Percentiles rank a stretch among this genome's conserved stretches.
Evolutionary conservation across 2,888 invertebrate genomes (phyloP).

Genomic region (Tinea trinotella): DNA sequence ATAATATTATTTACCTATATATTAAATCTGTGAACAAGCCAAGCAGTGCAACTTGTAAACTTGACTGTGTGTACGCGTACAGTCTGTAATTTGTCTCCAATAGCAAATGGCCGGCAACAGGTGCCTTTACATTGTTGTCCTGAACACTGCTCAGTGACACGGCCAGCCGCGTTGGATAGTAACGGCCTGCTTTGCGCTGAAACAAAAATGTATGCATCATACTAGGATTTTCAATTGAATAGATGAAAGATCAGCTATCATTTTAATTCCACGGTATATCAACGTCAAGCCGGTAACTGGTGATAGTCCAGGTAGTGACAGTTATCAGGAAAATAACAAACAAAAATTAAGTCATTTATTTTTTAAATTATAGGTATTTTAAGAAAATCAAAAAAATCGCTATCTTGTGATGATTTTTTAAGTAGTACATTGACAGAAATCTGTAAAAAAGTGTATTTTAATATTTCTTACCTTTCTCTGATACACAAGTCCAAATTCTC

Average conservation of each 20-base stretch:
- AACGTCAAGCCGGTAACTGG: slow-evolving; percentile 1
- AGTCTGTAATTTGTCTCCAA: slow-evolving; percentile 86
- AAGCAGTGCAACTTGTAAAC: slow-evolving; percentile 87
- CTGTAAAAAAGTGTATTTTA: too few species aligned
- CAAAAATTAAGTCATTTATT: neutral
- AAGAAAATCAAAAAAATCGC: too few species aligned
- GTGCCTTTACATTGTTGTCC: slow-evolving; percentile 57
- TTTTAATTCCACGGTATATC: too few species aligned
- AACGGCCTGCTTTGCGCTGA: slow-evolving; percentile 89
- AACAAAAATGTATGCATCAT: too few species aligned
- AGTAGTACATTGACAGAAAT: too few species aligned
- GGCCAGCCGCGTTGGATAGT: slow-evolving; percentile 95
- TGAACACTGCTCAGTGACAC: slow-evolving; percentile 81
- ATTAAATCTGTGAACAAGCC: slow-evolving; percentile 89
- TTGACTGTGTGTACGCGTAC: slow-evolving; percentile 91
- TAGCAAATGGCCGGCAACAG: slow-evolving; percentile 83
- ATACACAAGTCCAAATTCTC: slow-evolving; percentile 98
- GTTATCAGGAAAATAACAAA: too few species aligned
- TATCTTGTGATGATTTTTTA: too few species aligned
- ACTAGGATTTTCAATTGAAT: neutral
- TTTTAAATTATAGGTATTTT: neutral
- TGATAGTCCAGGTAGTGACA: too few species aligned
- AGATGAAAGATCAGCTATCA: too few species aligned
- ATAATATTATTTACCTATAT: too few species aligned
- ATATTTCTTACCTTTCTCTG: slow-evolving; percentile 89